These are phyloP conservation scores for Indicator indicator DNA, from an alignment of 2,113 vertebrate species.

Conservation along the genomic window DNA sequence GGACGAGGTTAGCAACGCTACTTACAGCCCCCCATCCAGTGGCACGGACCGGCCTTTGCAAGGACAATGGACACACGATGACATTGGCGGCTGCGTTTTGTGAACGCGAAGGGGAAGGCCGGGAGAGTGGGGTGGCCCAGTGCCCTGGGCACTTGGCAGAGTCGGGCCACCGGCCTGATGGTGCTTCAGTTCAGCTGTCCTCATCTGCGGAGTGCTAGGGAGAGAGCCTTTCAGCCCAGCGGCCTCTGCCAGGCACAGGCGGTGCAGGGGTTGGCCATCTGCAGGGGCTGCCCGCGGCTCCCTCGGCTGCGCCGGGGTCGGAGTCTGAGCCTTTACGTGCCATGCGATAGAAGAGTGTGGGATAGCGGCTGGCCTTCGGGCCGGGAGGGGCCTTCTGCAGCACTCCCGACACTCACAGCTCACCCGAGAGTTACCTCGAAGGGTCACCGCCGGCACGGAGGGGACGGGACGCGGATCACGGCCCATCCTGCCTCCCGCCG, in stretches of 20 bases:
- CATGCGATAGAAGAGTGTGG: no score
- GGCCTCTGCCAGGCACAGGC: neutral
- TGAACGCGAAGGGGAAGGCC: accelerated
- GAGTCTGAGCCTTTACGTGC: no score
- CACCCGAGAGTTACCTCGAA: neutral
- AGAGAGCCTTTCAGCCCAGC: no score
- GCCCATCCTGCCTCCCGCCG: no score
- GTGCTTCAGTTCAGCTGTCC: neutral
- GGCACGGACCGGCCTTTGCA: neutral
- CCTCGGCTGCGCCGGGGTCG: neutral
- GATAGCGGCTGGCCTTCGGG: neutral
- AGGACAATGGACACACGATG: neutral
- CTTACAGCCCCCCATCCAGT: neutral
- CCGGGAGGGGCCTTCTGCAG: neutral
- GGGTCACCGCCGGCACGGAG: neutral
- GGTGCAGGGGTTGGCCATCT: neutral
- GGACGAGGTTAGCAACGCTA: neutral
- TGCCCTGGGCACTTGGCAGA: no score
- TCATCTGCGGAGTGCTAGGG: neutral
- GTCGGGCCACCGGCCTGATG: accelerated
- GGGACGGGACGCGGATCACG: neutral
- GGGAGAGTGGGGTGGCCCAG: neutral
- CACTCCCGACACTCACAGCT: neutral
- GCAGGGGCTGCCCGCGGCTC: neutral
- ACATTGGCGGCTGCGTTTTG: accelerated